phyloP scores from a whole-genome alignment of 2,888 invertebrate genomes.

The Himalopsyche tibetana region DNA sequence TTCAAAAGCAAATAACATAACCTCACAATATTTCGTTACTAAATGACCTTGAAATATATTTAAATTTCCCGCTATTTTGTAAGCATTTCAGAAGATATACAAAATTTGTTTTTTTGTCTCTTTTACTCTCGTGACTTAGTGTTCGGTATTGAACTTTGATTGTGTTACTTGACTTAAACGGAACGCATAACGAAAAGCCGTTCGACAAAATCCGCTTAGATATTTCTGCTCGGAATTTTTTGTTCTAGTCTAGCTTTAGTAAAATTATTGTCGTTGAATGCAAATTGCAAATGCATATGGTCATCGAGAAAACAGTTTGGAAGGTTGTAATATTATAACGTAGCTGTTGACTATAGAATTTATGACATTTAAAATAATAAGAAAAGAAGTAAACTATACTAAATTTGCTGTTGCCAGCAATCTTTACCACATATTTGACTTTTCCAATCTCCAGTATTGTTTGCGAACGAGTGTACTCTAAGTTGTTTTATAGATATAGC shows the following conservation, averaged over 20 bases:
- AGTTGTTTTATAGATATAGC: conserved; percentile 45
- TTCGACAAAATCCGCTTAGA: conserved; percentile 47
- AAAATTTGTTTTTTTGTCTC: conserved; percentile 33
- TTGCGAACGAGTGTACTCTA: conserved; percentile 1
- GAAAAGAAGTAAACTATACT: not conserved
- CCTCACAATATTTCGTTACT: conserved; percentile 58
- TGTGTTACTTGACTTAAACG: conserved; percentile 35
- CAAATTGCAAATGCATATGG: conserved; percentile 51
- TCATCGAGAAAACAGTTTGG: conserved; percentile 34
- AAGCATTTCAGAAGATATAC: conserved; percentile 42
- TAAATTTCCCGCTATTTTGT: conserved; percentile 61
- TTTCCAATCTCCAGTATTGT: conserved; percentile 2
- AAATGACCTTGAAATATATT: conserved; percentile 61
- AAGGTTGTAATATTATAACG: conserved; percentile 47
- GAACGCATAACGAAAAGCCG: conserved; percentile 46
- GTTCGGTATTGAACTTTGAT: not conserved
- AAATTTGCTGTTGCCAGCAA: not conserved
- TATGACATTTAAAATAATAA: not conserved
- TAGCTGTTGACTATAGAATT: conserved; percentile 29
- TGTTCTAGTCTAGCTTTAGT: not conserved
- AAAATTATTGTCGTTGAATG: conserved; percentile 18
- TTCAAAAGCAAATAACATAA: conserved; percentile 47
- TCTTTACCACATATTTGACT: not conserved
- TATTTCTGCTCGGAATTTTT: conserved; percentile 49
- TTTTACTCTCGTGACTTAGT: not conserved